Evolutionary conservation across 1,140 invertebrate genomes (phyloP), one percentile per base, ranked within the genome.

Genomic region (Rhynchophorus ferrugineus): DNA sequence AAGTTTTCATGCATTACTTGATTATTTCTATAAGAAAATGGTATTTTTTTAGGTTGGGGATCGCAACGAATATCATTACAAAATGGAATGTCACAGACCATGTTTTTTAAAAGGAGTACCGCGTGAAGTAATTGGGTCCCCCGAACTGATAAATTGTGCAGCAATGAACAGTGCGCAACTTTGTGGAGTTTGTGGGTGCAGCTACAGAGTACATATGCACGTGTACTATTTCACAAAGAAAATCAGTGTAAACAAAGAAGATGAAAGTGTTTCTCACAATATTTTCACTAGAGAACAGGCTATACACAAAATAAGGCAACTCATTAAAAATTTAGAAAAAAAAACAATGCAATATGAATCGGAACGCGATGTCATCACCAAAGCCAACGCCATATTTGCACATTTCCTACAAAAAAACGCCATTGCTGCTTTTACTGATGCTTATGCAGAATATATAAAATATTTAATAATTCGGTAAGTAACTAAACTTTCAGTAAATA

Each of bases 81-180:
- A 62, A 35, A 61, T 63, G 37, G 36, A 58, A 29, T 67, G 65
- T 50, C 63, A 65, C 35, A 47, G 54, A 51, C 61, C 61, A 2
- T 65, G 63, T 47, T 58, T 58, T 48, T 45, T 65, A 3, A 45
- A 8, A 5, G 59, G 60, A 41, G 59, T 65, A 11, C 54, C 54
- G 8, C 51, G 46, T 46, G 63, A 65, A 39, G 54, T 62, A 3
- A 51, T 65, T 33, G 62, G 62, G 33, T 34, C 44, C 20, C 49
- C 58, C 0, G 50, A 56, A 46, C 44, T 65, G 20, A 22, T 56
- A 14, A 11, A 60, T 34, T 65, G 63, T 39, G 39, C 54, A 17
- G 60, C 61, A 16, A 65, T 65, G 60, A 33, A 36, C 3, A n/a
- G 49, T 11, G 44, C 35, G 16, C 33, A 45, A 57, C 45, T 16